A percentile compares a stretch with the other conserved stretches of the same genome.
Conservation (phyloP, 2,113 vertebrate species). For the Oreochromis aureus region DNA sequence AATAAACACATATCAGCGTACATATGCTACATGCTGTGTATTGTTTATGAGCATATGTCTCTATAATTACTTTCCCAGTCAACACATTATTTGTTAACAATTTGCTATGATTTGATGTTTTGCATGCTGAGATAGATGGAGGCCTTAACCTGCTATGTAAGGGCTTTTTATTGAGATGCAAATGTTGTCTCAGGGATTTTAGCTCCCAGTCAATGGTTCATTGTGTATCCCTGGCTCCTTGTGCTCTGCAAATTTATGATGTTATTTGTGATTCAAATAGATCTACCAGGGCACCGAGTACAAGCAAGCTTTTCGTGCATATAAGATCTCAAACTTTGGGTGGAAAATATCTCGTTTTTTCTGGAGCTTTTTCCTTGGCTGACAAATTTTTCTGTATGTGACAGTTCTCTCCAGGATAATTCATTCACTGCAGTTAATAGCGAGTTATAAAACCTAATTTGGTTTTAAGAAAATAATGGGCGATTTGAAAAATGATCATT, state of each 20-base stretch:
- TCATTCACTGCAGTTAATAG: conserved; percentile 3
- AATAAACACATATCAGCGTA: not conserved
- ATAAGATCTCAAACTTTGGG: conserved; percentile 3
- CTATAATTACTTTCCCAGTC: conserved; percentile 4
- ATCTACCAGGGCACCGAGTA: conserved; percentile 1
- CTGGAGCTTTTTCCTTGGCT: not conserved
- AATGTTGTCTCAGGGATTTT: conserved; percentile 43
- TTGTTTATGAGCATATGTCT: not conserved
- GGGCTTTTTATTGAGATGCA: conserved; percentile 58
- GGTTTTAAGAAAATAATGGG: conserved; percentile 40
- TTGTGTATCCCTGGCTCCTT: conserved; percentile 35
- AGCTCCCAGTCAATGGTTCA: conserved; percentile 34
- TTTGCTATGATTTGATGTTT: conserved; percentile 24
- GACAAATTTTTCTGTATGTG: not conserved
- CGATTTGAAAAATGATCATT: conserved; percentile 19
- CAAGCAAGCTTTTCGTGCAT: conserved; percentile 1
- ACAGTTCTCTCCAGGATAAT: not conserved
- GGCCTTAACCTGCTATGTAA: conserved; percentile 31
- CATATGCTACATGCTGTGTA: not conserved
- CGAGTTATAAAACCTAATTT: conserved; percentile 38
- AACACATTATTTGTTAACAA: conserved; percentile 23
- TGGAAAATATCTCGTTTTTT: not conserved
- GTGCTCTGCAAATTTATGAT: conserved; percentile 46
- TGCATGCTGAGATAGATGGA: conserved; percentile 19
- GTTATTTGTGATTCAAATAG: conserved; percentile 55